Conservation (phyloP, 1,140 invertebrate genomes). For the Tetramorium parvispinum region DNA sequence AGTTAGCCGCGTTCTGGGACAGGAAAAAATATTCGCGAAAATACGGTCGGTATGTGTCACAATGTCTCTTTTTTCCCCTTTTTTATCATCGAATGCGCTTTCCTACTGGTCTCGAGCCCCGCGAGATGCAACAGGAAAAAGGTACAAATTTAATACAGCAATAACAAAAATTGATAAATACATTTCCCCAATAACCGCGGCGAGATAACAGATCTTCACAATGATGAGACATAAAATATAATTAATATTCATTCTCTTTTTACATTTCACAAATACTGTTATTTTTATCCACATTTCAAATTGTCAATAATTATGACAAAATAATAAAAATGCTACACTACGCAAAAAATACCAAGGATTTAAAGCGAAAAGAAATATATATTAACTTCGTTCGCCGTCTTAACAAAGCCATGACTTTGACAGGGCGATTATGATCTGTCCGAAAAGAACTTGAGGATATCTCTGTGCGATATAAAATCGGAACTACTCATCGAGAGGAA, state of each 20-base stretch:
- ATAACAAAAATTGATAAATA: conserved; percentile 9
- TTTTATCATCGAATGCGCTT: not conserved
- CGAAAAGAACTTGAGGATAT: not conserved
- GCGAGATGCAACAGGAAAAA: not conserved
- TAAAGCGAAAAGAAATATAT: too few relatives aligned
- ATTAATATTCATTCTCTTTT: not conserved
- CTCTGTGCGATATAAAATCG: not conserved
- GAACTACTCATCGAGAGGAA: not conserved
- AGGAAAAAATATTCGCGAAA: conserved; percentile 37
- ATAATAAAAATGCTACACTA: not conserved
- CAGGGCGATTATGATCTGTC: not conserved
- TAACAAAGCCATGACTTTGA: not conserved
- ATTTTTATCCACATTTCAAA: not conserved
- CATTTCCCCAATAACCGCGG: not conserved
- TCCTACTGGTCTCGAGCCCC: not conserved
- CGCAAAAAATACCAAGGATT: not conserved
- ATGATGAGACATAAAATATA: not conserved
- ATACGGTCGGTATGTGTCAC: not conserved
- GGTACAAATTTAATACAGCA: not conserved
- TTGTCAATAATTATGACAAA: conserved; percentile 7
- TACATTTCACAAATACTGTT: not conserved
- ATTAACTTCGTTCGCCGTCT: not conserved
- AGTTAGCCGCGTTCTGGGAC: not conserved
- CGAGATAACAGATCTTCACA: not conserved
- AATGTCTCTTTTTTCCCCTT: not conserved